Base-by-base conservation (phyloP, 2,888 invertebrate genomes). In the Scaptomyza cyrtandrae region DNA sequence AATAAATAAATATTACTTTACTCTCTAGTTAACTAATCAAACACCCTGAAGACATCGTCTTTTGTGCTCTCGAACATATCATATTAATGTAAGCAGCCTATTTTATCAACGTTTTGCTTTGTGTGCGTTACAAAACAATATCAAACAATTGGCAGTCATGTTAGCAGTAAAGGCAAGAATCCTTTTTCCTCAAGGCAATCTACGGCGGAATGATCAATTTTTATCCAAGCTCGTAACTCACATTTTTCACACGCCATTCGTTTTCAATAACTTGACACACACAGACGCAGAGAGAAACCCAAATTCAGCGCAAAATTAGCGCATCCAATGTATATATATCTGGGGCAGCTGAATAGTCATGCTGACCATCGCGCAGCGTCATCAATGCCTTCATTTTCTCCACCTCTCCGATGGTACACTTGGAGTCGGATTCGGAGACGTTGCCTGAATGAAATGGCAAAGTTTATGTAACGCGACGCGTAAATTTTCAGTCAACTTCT, bases 171-270 rank as follows among this genome's bases (percentile, higher is more conserved):
- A 62, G 59, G 59, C 31, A 46, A 56, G 56, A 31, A 62, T 71
- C 53, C 52, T 45, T 35, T 61, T 58, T 54, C 41, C 46, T 37
- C 13, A 27, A 6, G n/a, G 33, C 19, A 14, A 14, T 37, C 27
- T 31, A 19, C n/a, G 35, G 45, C 37, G 19, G 33, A 52, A 56
- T 45, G 63, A 27, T 46, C 31, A 75, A 64, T 45, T 59, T 75
- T 70, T 19, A 59, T 41, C 56, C 58, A 72, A 45, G 57, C 75
- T 58, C 76, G 72, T 81, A 81, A 79, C 68, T 81, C 70, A 68
- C 60, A 83, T 75, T 83, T 86, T 86, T 88, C 88, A 84, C 88
- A 81, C 88, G 67, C 86, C 88, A 84, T 84, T 84, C 86, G 88
- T 73, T 88, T 88, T 84, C 88, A 84, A 84, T 84, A 84, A 88